A percentile compares a stretch with the other conserved stretches of the same genome.
phyloP scores from a whole-genome alignment of 1,140 invertebrate species.

The Lysiphlebus fabarum region DNA sequence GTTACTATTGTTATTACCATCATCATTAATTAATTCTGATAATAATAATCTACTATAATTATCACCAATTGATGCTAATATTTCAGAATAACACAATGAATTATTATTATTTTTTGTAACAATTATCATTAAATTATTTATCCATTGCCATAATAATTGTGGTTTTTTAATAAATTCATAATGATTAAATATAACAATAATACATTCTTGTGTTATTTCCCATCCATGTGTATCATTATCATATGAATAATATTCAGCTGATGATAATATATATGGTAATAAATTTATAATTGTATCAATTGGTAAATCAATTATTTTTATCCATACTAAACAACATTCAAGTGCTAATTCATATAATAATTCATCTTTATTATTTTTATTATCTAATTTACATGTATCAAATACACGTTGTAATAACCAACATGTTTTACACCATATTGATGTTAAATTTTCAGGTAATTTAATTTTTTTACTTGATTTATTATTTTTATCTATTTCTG shows the following conservation, averaged over 20 bases:
- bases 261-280: conserved; percentile 42
- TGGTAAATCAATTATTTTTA: conserved; percentile 41
- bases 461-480: conserved; percentile 28
- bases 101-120: conserved; percentile 34
- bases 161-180: conserved; percentile 35
- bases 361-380: conserved; percentile 23
- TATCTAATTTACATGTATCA: conserved; percentile 33
- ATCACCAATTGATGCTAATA: conserved; percentile 47
- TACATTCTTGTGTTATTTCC: conserved; percentile 44
- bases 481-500: conserved; percentile 32
- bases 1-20: conserved; percentile 39
- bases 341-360: conserved; percentile 38
- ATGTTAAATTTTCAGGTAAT: conserved; percentile 30
- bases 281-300: conserved; percentile 41
- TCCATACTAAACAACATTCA: conserved; percentile 45
- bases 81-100: conserved; percentile 39
- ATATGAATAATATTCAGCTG: conserved; percentile 41
- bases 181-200: conserved; percentile 40
- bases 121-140: conserved; percentile 36
- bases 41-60: conserved; percentile 42
- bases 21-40: conserved; percentile 43
- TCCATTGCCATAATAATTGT: conserved; percentile 45
- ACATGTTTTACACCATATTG: conserved; percentile 40
- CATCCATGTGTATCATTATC: conserved; percentile 34
- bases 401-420: conserved; percentile 48